Percentiles rank a stretch among this genome's conserved stretches.
These are phyloP conservation scores for Leguminivora glycinivorella DNA, from an alignment of 1,140 invertebrate genomes.

Conservation along the genomic window DNA sequence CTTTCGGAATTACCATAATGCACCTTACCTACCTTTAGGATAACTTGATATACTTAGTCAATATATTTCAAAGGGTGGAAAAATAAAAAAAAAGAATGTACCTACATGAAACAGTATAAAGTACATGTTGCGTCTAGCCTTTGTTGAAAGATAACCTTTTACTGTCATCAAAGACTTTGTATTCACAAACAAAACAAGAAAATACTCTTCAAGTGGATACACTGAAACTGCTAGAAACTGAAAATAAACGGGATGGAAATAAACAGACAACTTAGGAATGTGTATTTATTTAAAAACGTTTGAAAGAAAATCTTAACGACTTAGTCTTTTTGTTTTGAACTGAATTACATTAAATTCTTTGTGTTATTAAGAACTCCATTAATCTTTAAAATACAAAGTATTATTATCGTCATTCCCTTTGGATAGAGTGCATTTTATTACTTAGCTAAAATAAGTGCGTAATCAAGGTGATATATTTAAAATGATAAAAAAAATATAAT, in stretches of 20 bases:
- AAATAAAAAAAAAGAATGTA: no score
- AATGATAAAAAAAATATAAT: no score
- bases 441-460: background rate
- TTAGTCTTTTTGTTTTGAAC: slow-evolving; percentile 22
- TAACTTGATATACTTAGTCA: no score
- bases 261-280: slow-evolving; percentile 28
- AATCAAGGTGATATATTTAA: background rate
- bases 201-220: slow-evolving; percentile 32
- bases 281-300: slow-evolving; percentile 25
- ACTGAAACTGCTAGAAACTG: slow-evolving; percentile 7
- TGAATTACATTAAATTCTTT: slow-evolving; percentile 10
- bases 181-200: slow-evolving; percentile 40
- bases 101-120: no score
- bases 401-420: slow-evolving; percentile 1
- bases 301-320: slow-evolving; percentile 27
- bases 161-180: slow-evolving; percentile 43
- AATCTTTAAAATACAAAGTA: slow-evolving; percentile 7
- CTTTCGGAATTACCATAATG: no score
- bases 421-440: background rate
- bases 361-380: slow-evolving; percentile 24
- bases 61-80: no score
- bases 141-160: slow-evolving; percentile 38
- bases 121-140: slow-evolving; percentile 9
- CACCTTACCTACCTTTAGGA: no score
- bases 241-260: slow-evolving; percentile 20